A percentile compares a stretch with the other conserved stretches of the same genome.
phyloP scores from a whole-genome alignment of 2,113 vertebrate genomes.

The Oxygymnocypris stewartii region DNA sequence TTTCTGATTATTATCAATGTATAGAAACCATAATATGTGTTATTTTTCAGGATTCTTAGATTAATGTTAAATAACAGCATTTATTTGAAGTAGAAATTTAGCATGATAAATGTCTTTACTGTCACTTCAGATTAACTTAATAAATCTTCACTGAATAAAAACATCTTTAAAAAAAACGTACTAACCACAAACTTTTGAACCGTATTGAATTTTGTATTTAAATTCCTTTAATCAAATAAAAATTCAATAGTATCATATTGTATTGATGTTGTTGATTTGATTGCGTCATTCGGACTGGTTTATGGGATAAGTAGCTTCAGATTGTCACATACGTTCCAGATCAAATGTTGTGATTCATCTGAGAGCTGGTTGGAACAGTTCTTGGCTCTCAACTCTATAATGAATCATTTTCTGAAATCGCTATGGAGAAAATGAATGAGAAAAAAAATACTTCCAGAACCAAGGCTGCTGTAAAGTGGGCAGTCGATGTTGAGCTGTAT shows the following conservation, averaged over 20 bases:
- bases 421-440: conserved; percentile 15
- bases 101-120: not conserved
- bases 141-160: not conserved
- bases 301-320: not conserved
- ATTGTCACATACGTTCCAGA: not conserved
- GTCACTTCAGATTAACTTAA: not conserved
- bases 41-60: too few species aligned
- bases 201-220: not conserved
- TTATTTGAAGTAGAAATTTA: too few species aligned
- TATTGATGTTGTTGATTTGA: not conserved
- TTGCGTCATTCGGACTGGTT: not conserved
- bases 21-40: too few species aligned
- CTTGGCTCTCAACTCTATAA: not conserved
- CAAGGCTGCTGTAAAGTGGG: not conserved
- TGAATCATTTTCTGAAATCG: conserved; percentile 23
- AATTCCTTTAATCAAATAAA: not conserved
- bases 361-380: not conserved
- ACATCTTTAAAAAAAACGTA: too few species aligned
- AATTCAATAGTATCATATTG: not conserved
- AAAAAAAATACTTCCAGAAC: conserved; percentile 10
- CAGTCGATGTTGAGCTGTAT: conserved; percentile 11
- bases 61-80: too few species aligned
- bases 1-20: too few species aligned
- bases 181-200: too few species aligned
- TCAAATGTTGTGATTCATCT: conserved; percentile 16